Base-by-base conservation (phyloP, 2,888 invertebrate species). In the Lepidochitona cinerea region DNA sequence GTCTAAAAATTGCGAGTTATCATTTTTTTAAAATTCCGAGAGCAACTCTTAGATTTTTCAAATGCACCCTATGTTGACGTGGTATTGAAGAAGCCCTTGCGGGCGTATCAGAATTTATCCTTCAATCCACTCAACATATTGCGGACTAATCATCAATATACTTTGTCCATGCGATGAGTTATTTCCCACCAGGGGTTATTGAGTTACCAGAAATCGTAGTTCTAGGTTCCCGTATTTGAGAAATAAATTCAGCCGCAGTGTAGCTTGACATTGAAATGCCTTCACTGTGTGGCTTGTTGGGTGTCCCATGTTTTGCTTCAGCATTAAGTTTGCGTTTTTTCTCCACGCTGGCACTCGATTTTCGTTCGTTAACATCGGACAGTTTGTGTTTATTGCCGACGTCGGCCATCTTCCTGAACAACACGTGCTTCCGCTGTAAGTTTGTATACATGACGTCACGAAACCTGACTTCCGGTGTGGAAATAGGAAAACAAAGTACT, bases 201-300 rank as follows among this genome's bases (percentile, higher is more conserved):
- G 0, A n/a, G 66, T 35, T 6, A 83, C 83, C 83, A 75, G 76
- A 35, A 71, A 80, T 79, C 49, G 73, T 76, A 35, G 79, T 76
- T 29, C 76, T 79, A 14, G 79, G 69, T 73, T 82, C 81, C 37
- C 78, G 79, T 35, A 85, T 59, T 65, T 77, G 52, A 41, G 79
- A 76, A 71, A 83, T 84, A 72, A 85, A 84, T 29, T 82, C 79
- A 4, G 36, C 35, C 14, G 35, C 23, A 18, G 66, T 37, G 66
- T 18, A 37, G 33, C 3, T 9, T 23, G n/a, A n/a, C n/a, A n/a
- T n/a, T n/a, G n/a, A n/a, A n/a, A 2, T 64, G 3, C 29, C 1
- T 26, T 64, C 14, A 23, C 64, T 33, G 64, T 32, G 64, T 14
- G 18, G 12, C 12, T 41, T 41, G 49, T 41, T 41, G 49, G 18